Conservation (phyloP, 2,888 invertebrate genomes). For the Athetis lepigone region DNA sequence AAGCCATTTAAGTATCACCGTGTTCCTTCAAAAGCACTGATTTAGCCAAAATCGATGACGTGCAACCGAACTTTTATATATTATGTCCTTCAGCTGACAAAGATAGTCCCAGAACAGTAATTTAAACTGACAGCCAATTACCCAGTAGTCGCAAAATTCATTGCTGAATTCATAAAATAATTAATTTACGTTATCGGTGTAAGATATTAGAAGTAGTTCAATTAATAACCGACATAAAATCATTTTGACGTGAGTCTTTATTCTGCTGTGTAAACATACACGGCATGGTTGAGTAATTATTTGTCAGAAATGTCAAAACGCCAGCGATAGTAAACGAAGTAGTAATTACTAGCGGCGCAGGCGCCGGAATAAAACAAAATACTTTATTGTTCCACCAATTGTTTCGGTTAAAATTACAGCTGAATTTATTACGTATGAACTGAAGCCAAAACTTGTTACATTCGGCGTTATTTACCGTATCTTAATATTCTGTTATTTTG, state of each 20-base stretch:
- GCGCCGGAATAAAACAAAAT: constrained; percentile 39
- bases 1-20: constrained; percentile 1
- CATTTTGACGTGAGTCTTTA: constrained; percentile 8
- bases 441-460: constrained; percentile 43
- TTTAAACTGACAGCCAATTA: too few relatives aligned
- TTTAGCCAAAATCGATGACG: not conserved
- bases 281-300: constrained; percentile 36
- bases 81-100: too few relatives aligned
- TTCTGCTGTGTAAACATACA: constrained; percentile 25
- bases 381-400: constrained; percentile 40
- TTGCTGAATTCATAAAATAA: not conserved
- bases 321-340: constrained; percentile 44
- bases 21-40: not conserved
- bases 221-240: constrained; percentile 14
- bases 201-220: constrained; percentile 18
- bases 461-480: constrained; percentile 30
- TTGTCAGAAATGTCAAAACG: constrained; percentile 57
- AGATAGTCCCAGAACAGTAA: too few relatives aligned
- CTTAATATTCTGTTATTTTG: constrained; percentile 33
- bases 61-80: not conserved
- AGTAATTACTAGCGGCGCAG: constrained; percentile 18
- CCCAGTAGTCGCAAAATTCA: too few relatives aligned
- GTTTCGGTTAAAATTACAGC: constrained; percentile 46
- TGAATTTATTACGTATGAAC: constrained; percentile 42
- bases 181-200: not conserved